Base-by-base conservation (phyloP, 2,113 vertebrate species). In the Chionis minor region DNA sequence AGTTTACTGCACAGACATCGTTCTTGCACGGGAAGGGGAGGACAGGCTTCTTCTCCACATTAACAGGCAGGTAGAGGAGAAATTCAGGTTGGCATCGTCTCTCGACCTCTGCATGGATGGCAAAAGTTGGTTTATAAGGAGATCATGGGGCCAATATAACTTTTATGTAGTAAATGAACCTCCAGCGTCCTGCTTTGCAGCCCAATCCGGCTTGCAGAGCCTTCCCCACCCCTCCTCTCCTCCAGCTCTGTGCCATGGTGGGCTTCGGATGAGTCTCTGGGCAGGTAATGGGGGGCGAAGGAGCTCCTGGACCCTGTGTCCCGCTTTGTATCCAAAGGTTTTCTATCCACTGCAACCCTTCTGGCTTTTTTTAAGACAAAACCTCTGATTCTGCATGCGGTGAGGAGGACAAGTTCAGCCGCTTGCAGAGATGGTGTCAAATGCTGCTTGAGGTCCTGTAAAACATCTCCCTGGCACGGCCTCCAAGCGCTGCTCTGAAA, bases 231-330 rank as follows among this genome's bases (percentile, higher is more conserved):
- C 49, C 17, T 75, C 62, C 20, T 32, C 40, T 63, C 42, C 59
- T 75, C 56, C 58, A 55, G 67, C 81, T 40, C 62, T 32, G 4
- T 7, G 40, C 30, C 42, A 5, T 1, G 24, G 42, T 8, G 42
- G 73, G 72, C 19, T 74, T 40, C 67, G 42, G 66, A 52, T 2
- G 38, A 49, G 38, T 11, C 42, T 47, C 62, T 0, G 2, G 72
- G 54, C 52, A n/a, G 33, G 51, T 45, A 7, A 40, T 0, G 1
- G 26, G 1, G 10, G 16, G 4, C 2, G 10, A 11, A 71, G 58
- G 30, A 55, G 52, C 72, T 33, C 71, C 16, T 66, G 52, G 78
- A 35, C 32, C 23, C n/a, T 1, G 0, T 19, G 19, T 44, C 30
- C 23, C 30, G 15, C 19, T 26, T 56, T 21, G 40, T 45, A 32